Evolutionary conservation across 1,140 invertebrate species (phyloP).

Genomic region (Thaumatotibia leucotreta): DNA sequence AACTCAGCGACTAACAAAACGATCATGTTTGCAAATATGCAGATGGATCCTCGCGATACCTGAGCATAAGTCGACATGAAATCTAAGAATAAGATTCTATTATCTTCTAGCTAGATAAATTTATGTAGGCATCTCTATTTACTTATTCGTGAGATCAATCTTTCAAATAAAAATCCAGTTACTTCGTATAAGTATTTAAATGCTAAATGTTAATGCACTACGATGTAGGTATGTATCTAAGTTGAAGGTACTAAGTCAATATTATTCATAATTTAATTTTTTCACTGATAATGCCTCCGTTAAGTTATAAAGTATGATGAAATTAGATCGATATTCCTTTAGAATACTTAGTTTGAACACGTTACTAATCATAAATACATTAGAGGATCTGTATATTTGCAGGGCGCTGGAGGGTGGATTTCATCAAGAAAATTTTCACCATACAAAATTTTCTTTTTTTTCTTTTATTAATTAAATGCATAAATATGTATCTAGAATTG

Average conservation of each 20-base stretch:
- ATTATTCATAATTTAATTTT: neutral
- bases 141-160: neutral
- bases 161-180: neutral
- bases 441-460: too few species aligned
- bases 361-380: neutral
- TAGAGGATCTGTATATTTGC: slow-evolving; percentile 30
- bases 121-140: neutral
- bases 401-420: too few species aligned
- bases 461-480: too few species aligned
- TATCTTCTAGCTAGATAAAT: neutral
- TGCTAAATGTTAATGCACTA: neutral
- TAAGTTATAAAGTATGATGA: too few species aligned
- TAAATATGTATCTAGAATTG: too few species aligned
- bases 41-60: neutral
- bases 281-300: neutral
- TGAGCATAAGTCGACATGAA: neutral
- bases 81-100: neutral
- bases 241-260: neutral
- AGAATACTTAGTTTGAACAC: neutral
- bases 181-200: neutral
- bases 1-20: neutral
- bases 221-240: neutral
- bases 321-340: neutral
- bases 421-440: too few species aligned
- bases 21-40: slow-evolving; percentile 14